These are phyloP conservation scores for Euproctis similis DNA, from an alignment of 2,888 invertebrate species.

Conservation along the genomic window DNA sequence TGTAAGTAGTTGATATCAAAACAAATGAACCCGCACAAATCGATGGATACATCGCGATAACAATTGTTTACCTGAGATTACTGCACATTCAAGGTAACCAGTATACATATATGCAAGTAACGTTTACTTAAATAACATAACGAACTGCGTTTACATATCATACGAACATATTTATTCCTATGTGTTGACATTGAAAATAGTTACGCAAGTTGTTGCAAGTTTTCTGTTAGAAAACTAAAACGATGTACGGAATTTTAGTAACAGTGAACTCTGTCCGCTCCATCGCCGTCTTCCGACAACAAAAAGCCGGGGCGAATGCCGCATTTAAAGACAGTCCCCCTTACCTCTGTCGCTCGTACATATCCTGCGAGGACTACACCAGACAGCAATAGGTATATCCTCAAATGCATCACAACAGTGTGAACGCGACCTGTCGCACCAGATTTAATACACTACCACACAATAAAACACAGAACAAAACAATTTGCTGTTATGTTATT, in stretches of 20 bases:
- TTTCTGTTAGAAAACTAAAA: slow-evolving; percentile 26
- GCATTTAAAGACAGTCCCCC: slow-evolving; percentile 70
- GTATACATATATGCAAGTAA: slow-evolving; percentile 7
- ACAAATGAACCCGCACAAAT: slow-evolving; percentile 44
- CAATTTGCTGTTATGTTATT: slow-evolving; percentile 68
- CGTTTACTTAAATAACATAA: too few species aligned
- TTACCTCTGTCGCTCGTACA: slow-evolving; percentile 85
- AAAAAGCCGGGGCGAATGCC: slow-evolving; percentile 64
- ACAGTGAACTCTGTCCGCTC: slow-evolving; percentile 24
- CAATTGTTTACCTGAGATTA: slow-evolving; percentile 66
- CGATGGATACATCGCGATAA: slow-evolving; percentile 54
- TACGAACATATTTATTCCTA: too few species aligned
- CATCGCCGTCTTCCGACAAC: slow-evolving; percentile 39
- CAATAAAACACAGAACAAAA: slow-evolving; percentile 65
- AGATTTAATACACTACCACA: slow-evolving; percentile 58
- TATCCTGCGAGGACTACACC: slow-evolving; percentile 83
- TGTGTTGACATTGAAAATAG: slow-evolving; percentile 68
- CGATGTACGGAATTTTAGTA: slow-evolving; percentile 14
- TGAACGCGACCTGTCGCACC: slow-evolving; percentile 56
- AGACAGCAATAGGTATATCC: slow-evolving; percentile 84
- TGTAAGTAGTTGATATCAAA: slow-evolving; percentile 29
- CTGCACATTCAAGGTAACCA: slow-evolving; percentile 55
- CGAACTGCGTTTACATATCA: slow-evolving; percentile 21
- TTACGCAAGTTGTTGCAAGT: slow-evolving; percentile 61
- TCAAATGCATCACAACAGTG: slow-evolving; percentile 83